Conservation (phyloP, 2,888 invertebrate species). For the Heteromurus nitidus region DNA sequence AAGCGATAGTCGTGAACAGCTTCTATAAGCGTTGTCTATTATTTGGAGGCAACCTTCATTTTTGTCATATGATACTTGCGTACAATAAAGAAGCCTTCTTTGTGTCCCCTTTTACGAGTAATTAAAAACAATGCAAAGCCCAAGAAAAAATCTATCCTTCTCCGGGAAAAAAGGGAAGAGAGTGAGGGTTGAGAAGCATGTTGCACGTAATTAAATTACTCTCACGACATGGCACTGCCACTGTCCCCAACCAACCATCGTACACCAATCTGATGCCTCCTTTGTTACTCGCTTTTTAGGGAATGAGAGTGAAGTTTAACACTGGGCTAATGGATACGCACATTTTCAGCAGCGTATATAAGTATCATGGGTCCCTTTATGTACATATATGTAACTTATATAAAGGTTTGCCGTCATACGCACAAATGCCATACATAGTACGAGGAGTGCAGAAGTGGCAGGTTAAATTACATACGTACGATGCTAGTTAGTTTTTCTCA, state of each 20-base stretch:
- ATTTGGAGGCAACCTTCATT: no score
- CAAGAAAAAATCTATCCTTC: slow-evolving; percentile 70
- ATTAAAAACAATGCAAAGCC: slow-evolving; percentile 70
- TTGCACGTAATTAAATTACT: slow-evolving; percentile 73
- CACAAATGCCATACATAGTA: neutral
- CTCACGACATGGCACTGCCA: slow-evolving; percentile 66
- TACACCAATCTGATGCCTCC: no score
- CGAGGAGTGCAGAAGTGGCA: slow-evolving; percentile 11
- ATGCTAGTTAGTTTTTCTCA: slow-evolving; percentile 29
- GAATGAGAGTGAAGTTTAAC: no score
- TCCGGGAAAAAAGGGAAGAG: slow-evolving; percentile 24
- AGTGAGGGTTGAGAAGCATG: slow-evolving; percentile 54
- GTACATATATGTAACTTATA: no score
- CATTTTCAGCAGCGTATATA: no score
- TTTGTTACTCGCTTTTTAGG: no score
- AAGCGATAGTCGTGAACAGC: no score
- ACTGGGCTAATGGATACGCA: no score
- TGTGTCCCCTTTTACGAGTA: slow-evolving; percentile 47
- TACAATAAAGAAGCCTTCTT: neutral
- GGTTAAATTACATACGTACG: slow-evolving; percentile 46
- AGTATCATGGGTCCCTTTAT: no score
- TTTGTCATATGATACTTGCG: neutral
- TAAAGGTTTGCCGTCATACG: no score
- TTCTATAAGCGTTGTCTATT: no score
- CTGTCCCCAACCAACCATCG: slow-evolving; percentile 16